Evolutionary conservation across 2,888 invertebrate species (phyloP).

Genomic region (Teleogryllus oceanicus): DNA sequence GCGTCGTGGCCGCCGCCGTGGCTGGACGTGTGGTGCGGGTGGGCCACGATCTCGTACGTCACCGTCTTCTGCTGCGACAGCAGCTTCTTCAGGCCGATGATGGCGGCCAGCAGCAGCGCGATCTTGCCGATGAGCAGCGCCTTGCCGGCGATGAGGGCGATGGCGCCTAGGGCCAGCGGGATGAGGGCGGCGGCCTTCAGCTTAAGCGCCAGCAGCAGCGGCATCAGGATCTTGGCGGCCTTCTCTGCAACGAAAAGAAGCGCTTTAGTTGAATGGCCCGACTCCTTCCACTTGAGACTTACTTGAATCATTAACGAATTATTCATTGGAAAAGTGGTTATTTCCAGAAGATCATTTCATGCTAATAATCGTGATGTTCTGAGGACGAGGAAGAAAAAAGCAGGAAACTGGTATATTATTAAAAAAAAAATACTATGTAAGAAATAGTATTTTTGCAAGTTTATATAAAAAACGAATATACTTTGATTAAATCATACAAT

Average conservation of each 20-base stretch:
- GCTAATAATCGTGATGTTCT: not conserved
- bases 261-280: too few relatives aligned
- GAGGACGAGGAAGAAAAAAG: not conserved
- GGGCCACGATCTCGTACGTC: conserved; percentile 82
- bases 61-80: conserved; percentile 76
- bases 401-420: not conserved
- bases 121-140: conserved; percentile 80
- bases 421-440: not conserved
- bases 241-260: conserved; percentile 51
- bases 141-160: conserved; percentile 81
- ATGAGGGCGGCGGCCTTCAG: conserved; percentile 75
- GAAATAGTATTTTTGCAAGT: too few relatives aligned
- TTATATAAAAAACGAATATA: too few relatives aligned
- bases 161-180: conserved; percentile 74
- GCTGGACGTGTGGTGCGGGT: conserved; percentile 72
- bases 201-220: conserved; percentile 69
- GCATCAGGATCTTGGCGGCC: conserved; percentile 72
- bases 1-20: conserved; percentile 67
- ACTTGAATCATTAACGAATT: too few relatives aligned
- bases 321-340: too few relatives aligned
- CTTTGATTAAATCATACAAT: too few relatives aligned
- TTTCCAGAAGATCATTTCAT: too few relatives aligned
- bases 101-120: conserved; percentile 76
- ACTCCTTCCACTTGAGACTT: too few relatives aligned
- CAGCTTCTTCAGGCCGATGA: conserved; percentile 77